A percentile compares a stretch with the other conserved stretches of the same genome.
These are phyloP conservation scores for Excalfactoria chinensis DNA, from an alignment of 2,113 vertebrate genomes.

Conservation along the genomic window DNA sequence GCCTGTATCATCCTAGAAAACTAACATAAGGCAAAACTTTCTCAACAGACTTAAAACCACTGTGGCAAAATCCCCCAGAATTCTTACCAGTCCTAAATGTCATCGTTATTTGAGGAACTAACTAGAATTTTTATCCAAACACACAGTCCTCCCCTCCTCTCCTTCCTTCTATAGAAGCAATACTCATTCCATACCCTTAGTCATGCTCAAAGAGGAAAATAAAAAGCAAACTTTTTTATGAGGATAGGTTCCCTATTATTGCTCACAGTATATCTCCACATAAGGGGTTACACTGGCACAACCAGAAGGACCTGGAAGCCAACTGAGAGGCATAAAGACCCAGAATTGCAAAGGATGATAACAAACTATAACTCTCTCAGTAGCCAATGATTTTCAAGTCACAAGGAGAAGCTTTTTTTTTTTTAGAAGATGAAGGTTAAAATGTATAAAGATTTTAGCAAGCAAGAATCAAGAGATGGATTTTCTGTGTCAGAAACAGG, in stretches of 20 bases:
- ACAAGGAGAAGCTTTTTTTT: background rate
- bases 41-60: background rate
- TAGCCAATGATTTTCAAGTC: rapidly evolving
- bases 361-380: background rate
- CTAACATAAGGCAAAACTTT: background rate
- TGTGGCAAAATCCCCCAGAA: background rate
- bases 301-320: background rate
- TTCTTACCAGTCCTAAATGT: background rate
- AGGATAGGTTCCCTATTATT: background rate
- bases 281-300: rapidly evolving
- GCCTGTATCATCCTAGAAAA: background rate
- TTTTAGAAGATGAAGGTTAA: background rate
- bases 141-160: background rate
- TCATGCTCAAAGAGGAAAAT: background rate
- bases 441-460: background rate
- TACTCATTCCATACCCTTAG: background rate
- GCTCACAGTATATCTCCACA: background rate
- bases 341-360: background rate
- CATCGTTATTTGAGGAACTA: background rate
- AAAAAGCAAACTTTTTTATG: background rate
- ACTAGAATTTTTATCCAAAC: background rate
- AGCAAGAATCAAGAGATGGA: background rate
- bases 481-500: background rate
- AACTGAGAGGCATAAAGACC: background rate
- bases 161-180: background rate